phyloP scores from a whole-genome alignment of 2,888 invertebrate genomes.

The Pheosia gnoma region DNA sequence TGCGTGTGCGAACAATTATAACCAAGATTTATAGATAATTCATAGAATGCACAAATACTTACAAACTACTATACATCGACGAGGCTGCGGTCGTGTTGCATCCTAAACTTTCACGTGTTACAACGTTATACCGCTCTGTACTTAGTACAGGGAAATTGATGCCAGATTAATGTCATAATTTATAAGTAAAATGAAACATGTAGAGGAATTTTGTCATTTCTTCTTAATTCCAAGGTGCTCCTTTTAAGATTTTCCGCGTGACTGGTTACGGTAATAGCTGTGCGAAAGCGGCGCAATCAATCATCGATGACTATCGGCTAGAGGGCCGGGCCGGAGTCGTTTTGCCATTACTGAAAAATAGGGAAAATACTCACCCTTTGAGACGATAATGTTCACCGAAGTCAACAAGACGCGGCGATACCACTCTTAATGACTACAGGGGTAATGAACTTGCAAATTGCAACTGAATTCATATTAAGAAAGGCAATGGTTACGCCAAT shows the following conservation, averaged over 20 bases:
- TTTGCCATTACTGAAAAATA: conserved; percentile 54
- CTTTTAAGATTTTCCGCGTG: conserved; percentile 57
- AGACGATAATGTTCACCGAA: conserved; percentile 44
- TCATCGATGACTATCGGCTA: conserved; percentile 59
- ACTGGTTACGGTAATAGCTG: conserved; percentile 57
- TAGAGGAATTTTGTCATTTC: conserved; percentile 31
- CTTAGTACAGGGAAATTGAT: too few relatives aligned
- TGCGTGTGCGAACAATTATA: background rate
- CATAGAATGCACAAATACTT: background rate
- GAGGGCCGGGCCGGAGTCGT: conserved; percentile 41
- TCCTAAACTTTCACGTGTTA: background rate
- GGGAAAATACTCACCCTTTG: conserved; percentile 43
- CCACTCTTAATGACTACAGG: conserved; percentile 24
- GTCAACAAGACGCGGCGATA: conserved; percentile 37
- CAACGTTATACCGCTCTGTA: background rate
- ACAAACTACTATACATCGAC: background rate
- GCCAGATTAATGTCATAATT: conserved; percentile 7
- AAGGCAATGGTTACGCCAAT: conserved; percentile 16
- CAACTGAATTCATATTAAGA: conserved; percentile 13
- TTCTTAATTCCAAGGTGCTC: conserved; percentile 42
- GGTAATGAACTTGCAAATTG: conserved; percentile 36
- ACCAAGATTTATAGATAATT: background rate
- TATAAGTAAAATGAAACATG: conserved; percentile 15
- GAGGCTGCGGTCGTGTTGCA: background rate
- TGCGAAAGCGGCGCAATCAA: conserved; percentile 55